phyloP scores from a whole-genome alignment of 2,797 vertebrate genomes.

The Phoeniculus purpureus region DNA sequence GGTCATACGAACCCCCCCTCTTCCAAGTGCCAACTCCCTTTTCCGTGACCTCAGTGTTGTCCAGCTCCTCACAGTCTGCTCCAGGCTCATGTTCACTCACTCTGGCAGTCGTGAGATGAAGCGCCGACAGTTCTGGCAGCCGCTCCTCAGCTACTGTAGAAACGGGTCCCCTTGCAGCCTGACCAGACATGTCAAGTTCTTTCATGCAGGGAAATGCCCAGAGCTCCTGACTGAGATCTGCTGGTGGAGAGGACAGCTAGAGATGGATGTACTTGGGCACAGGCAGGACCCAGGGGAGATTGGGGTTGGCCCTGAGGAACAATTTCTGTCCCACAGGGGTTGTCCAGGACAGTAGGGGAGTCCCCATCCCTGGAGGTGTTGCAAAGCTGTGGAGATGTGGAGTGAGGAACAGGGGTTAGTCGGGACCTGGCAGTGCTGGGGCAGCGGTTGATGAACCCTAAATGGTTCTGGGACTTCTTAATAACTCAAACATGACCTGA shows the following conservation, averaged over 20 bases:
- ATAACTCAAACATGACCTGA: rapidly evolving
- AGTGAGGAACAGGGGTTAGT: too few relatives aligned
- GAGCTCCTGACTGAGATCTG: not conserved
- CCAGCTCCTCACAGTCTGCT: not conserved
- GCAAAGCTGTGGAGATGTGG: too few relatives aligned
- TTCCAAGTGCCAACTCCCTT: rapidly evolving
- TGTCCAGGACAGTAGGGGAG: too few relatives aligned
- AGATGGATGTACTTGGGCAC: not conserved
- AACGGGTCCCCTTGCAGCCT: not conserved
- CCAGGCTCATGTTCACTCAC: rapidly evolving
- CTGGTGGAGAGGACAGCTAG: not conserved
- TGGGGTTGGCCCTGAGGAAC: too few relatives aligned
- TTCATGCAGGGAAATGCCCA: not conserved
- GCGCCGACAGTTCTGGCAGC: not conserved
- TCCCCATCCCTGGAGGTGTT: too few relatives aligned
- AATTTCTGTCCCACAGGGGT: too few relatives aligned
- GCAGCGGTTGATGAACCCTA: too few relatives aligned
- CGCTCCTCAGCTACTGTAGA: rapidly evolving
- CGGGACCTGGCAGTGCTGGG: too few relatives aligned
- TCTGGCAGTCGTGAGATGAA: not conserved
- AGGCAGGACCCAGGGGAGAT: too few relatives aligned
- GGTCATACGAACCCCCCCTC: not conserved
- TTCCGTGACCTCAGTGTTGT: not conserved
- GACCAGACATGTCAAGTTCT: not conserved
- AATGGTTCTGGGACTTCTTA: too few relatives aligned